Evolutionary conservation across 2,888 invertebrate genomes (phyloP), one percentile per base, ranked within the genome.

Genomic region (Caenorhabditis sp.): DNA sequence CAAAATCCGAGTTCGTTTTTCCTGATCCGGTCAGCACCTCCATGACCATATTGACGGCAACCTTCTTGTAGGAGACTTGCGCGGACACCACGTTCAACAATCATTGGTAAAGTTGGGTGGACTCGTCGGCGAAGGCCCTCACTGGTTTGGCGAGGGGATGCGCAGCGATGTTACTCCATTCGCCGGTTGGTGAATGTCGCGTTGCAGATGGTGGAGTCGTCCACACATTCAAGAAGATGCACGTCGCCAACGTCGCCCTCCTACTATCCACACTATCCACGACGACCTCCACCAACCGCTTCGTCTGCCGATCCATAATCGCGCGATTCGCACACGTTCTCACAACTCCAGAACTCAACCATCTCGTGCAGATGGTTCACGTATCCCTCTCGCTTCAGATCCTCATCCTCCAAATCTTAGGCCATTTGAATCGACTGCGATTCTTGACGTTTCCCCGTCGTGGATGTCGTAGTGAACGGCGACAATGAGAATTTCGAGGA

Each of bases 71-170:
- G 63, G 64, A 24, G 12, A 51, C 54, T n/a, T n/a, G n/a, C n/a
- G n/a, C n/a, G n/a, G n/a, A n/a, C n/a, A n/a, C 47, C 10, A 12
- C n/a, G n/a, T 77, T 54, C 19, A 47, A 54, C 16, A 79, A 31
- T 44, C 70, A 47, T 12, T 63, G 24, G 10, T 70, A 44, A 49
- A 79, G 64, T n/a, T 31, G 54, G 22, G 64, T n/a, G n/a, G n/a
- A n/a, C n/a, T n/a, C n/a, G n/a, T n/a, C n/a, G n/a, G n/a, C n/a
- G n/a, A n/a, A n/a, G n/a, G n/a, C n/a, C n/a, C n/a, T n/a, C n/a
- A n/a, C n/a, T n/a, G n/a, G n/a, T n/a, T n/a, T n/a, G n/a, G n/a
- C n/a, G n/a, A n/a, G n/a, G n/a, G n/a, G n/a, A n/a, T n/a, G n/a
- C n/a, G n/a, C n/a, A n/a, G n/a, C n/a, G n/a, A n/a, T n/a, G n/a